Evolutionary conservation across 2,888 invertebrate species (phyloP), one percentile per base, ranked within the genome.

Genomic region (Eupithecia insigniata): DNA sequence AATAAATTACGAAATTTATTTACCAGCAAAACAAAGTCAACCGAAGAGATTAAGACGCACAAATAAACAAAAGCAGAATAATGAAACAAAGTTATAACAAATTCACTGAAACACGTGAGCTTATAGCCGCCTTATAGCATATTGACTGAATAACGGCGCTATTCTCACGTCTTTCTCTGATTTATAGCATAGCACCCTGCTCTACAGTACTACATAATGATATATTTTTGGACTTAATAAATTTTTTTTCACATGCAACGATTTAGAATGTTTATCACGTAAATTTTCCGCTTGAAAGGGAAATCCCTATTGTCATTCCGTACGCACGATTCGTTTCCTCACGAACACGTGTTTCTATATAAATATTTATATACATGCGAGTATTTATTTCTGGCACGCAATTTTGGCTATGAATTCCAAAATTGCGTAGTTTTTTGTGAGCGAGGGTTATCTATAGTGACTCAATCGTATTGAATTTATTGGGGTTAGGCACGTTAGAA

Each of bases 211-310:
- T 91, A 85, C 87, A 85, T 92, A 92, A 91, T 90, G 87, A 87
- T 89, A 91, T 91, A 92, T 93, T 89, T 90, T 87, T 90, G 89
- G 90, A 90, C 89, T 89, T 88, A 85, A 86, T 87, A 90, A 87
- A 88, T 85, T 89, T 91, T 92, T 91, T 93, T 93, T 93, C 92
- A 93, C 93, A 94, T 91, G 93, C 92, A 82, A 90, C 87, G 84
- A 82, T 90, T 92, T 91, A 87, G 90, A 90, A 92, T 94, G 91
- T 93, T 89, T 91, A 92, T 92, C 94, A 94, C 94, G 93, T 93
- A 92, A 93, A 93, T 93, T 93, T 94, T 91, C 91, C 90, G 90
- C 90, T 90, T 86, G 92, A 92, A 92, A 94, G 93, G 93, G 93
- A 93, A 93, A 93, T 91, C 89, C 86, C 86, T 86, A 93, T 93